Evolutionary conservation across 2,797 vertebrate genomes (phyloP).

Genomic region (Lepus townsendii): DNA sequence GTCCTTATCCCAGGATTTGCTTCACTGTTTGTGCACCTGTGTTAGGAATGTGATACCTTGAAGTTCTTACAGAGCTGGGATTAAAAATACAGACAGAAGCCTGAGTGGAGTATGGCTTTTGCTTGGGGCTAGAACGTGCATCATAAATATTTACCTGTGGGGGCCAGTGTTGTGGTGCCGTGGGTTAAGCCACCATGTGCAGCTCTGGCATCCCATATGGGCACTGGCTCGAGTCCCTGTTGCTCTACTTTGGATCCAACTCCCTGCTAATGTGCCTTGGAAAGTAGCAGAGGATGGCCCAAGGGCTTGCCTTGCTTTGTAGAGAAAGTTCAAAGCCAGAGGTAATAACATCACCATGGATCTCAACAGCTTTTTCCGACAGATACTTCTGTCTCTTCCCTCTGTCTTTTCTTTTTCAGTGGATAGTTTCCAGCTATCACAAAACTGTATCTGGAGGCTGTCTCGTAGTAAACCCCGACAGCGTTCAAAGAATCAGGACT

Average conservation of each 20-base stretch:
- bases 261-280: no score
- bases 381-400: background rate
- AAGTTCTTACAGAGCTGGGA: background rate
- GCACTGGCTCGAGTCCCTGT: no score
- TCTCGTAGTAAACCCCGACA: background rate
- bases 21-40: background rate
- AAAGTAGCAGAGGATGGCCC: no score
- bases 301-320: background rate
- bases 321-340: background rate
- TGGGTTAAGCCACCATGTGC: no score
- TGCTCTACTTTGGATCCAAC: no score
- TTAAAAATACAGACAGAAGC: constrained; percentile 32
- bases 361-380: background rate
- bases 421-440: background rate
- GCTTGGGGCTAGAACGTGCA: background rate
- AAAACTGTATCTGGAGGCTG: background rate
- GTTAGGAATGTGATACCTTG: background rate
- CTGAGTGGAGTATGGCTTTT: background rate
- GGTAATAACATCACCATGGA: background rate
- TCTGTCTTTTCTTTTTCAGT: background rate
- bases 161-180: no score
- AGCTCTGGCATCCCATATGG: no score
- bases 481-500: background rate
- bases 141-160: background rate
- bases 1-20: background rate